phyloP scores from a whole-genome alignment of 2,888 invertebrate species.

The Tachystola acroxantha region DNA sequence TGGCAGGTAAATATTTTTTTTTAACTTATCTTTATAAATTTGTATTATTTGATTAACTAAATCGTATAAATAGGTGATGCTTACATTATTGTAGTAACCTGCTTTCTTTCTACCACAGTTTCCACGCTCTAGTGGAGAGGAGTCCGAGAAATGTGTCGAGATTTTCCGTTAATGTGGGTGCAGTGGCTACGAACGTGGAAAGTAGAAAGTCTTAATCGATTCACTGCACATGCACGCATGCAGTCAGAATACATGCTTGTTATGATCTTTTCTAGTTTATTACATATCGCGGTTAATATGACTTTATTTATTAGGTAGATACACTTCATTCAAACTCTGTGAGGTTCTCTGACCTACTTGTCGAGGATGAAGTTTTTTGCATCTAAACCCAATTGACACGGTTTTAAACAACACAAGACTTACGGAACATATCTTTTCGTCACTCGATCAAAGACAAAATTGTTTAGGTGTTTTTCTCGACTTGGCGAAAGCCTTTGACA shows the following conservation, averaged over 20 bases:
- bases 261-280: conserved; percentile 45
- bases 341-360: no score
- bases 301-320: no score
- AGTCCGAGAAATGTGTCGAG: conserved; percentile 65
- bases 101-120: conserved; percentile 73
- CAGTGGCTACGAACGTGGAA: conserved; percentile 61
- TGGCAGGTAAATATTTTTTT: no score
- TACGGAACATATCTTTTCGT: no score
- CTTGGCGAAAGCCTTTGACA: no score
- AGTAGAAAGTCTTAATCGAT: conserved; percentile 74
- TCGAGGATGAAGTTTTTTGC: no score
- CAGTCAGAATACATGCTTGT: conserved; percentile 37
- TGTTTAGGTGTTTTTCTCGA: no score
- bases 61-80: conserved; percentile 8
- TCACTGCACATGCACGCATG: conserved; percentile 73
- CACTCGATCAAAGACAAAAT: no score
- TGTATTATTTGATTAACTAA: no score
- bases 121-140: conserved; percentile 63
- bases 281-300: conserved; percentile 30
- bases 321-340: conserved; percentile 16
- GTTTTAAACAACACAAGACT: no score
- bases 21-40: no score
- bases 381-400: no score
- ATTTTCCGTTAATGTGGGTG: conserved; percentile 68
- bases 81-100: conserved; percentile 41